Conservation (phyloP, 2,888 invertebrate genomes). For the Trichopoda pennipes region DNA sequence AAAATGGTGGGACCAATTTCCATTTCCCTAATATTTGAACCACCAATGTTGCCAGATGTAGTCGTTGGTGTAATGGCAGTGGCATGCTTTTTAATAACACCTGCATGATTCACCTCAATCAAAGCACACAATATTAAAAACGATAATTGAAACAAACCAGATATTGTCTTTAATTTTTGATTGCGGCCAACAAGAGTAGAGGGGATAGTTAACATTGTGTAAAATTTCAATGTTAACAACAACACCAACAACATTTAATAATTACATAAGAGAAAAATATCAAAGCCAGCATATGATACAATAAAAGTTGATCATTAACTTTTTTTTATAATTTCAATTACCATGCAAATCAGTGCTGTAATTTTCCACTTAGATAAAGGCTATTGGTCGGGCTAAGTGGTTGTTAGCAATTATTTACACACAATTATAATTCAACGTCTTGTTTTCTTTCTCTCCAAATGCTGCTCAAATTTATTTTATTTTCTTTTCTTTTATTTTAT, state of each 20-base stretch:
- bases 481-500: too few relatives aligned
- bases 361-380: constrained; percentile 5
- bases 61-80: neutral
- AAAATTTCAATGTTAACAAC: constrained; percentile 8
- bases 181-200: neutral
- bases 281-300: constrained; percentile 13
- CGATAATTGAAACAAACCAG: constrained; percentile 6
- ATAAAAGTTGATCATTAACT: constrained; percentile 12
- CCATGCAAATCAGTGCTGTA: neutral
- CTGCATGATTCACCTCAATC: constrained; percentile 25
- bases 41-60: constrained; percentile 7
- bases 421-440: constrained; percentile 55
- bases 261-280: neutral
- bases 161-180: neutral
- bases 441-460: neutral
- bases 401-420: constrained; percentile 47
- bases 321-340: constrained; percentile 3
- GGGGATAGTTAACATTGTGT: constrained; percentile 28
- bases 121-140: constrained; percentile 27
- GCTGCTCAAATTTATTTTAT: constrained; percentile 43
- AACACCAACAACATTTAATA: neutral
- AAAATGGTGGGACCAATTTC: constrained; percentile 23
- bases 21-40: neutral
- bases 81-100: constrained; percentile 60
- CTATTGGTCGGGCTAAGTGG: constrained; percentile 28